Percentiles rank a stretch among this genome's conserved stretches.
These are phyloP conservation scores for Conger conger DNA, from an alignment of 2,113 vertebrate species.

Conservation along the genomic window DNA sequence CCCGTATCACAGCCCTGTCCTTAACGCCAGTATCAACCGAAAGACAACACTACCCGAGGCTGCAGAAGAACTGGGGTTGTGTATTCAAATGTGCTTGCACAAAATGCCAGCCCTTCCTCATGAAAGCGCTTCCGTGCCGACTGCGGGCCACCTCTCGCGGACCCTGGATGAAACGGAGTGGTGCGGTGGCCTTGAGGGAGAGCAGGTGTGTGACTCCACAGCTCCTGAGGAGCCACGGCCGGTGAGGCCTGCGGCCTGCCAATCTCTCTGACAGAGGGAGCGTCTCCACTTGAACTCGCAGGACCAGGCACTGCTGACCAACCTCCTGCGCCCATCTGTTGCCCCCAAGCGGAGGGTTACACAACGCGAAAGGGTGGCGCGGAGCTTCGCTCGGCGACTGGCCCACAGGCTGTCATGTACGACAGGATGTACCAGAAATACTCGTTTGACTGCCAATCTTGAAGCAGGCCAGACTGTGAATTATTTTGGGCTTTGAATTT, in stretches of 20 bases:
- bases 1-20: background rate
- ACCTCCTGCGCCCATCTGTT: conserved; percentile 55
- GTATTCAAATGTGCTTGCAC: background rate
- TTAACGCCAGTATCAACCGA: background rate
- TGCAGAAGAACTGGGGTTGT: background rate
- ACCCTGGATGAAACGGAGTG: background rate
- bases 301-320: conserved; percentile 11
- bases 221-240: conserved; percentile 34
- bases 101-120: background rate
- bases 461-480: background rate
- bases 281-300: background rate
- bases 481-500: background rate
- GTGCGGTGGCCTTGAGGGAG: background rate
- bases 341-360: conserved; percentile 42
- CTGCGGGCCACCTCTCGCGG: background rate
- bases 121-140: background rate
- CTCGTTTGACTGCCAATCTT: background rate
- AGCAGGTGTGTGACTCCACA: conserved; percentile 17
- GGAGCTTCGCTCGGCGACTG: background rate
- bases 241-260: conserved; percentile 15
- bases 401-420: background rate
- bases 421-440: background rate
- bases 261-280: conserved; percentile 20
- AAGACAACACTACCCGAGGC: background rate
- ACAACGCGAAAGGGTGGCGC: background rate